Base-by-base conservation (phyloP, 2,113 vertebrate genomes). In the Phoenicopterus ruber region DNA sequence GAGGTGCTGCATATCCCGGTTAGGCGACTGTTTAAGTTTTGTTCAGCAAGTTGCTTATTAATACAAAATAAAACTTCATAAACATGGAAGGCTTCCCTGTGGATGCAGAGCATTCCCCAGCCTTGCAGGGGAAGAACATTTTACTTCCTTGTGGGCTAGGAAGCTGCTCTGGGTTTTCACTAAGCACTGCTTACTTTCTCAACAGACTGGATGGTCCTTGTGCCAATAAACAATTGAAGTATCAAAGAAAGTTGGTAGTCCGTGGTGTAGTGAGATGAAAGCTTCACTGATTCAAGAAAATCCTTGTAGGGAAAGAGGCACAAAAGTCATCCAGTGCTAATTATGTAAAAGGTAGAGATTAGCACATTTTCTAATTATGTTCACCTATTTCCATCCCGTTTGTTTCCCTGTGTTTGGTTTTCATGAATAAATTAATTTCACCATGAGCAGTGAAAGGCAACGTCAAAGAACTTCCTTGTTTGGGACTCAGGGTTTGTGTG, bases 201-300 rank as follows among this genome's bases (percentile, higher is more conserved):
- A 36, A 44, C 5, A 65, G 21, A 14, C n/a, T 57, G 38, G 6
- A 44, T 74, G 9, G 17, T 66, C 36, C 26, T 11, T 29, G 29
- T n/a, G 17, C 15, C 10, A 2, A 62, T 44, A 70, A 50, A 12
- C 3, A 50, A 58, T 11, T 12, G 7, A 70, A 88, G 44, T 76
- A 29, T 50, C 38, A 29, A 49, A 63, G 28, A 13, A 82, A 67
- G 7, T n/a, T 69, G n/a, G 13, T 44, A 62, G 59, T 62, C 24
- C 0, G 0, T 66, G 25, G 7, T 42, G 18, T 36, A 52, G 17
- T 79, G n/a, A 88, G 10, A 19, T 44, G 21, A 47, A 59, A 86
- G 1, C 3, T 24, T 72, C 76, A 34, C 4, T 1, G 5, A 40
- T 47, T 36, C 3, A 42, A 73, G 38, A 79, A 67, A 72, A 69